Percentiles rank a stretch among this genome's conserved stretches.
These are phyloP conservation scores for Oxyura jamaicensis DNA, from an alignment of 2,113 vertebrate species.

Conservation along the genomic window DNA sequence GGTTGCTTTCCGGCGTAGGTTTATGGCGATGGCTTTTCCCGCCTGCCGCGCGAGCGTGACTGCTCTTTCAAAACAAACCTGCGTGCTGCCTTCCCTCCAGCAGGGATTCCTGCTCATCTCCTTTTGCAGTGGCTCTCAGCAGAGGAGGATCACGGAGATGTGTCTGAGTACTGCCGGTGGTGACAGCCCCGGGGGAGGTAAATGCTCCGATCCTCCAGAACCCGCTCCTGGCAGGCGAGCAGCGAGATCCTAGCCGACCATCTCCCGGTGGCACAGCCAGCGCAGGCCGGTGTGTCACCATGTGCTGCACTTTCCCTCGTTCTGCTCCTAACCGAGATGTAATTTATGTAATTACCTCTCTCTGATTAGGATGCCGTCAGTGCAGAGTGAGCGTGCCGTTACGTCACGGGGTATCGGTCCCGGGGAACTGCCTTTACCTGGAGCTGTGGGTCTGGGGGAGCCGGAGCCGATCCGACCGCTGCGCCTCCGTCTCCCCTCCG, in stretches of 20 bases:
- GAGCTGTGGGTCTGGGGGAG: background rate
- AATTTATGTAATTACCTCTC: background rate
- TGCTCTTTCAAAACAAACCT: background rate
- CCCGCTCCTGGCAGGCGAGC: background rate
- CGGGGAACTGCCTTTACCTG: background rate
- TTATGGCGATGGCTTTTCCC: background rate
- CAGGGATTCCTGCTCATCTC: background rate
- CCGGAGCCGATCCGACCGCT: background rate
- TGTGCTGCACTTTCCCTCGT: background rate
- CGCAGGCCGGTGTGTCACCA: background rate
- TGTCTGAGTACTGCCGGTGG: background rate
- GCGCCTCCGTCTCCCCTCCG: background rate
- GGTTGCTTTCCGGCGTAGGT: background rate
- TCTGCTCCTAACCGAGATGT: background rate
- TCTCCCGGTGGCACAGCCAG: background rate
- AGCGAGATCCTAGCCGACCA: background rate
- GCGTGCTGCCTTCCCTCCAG: background rate
- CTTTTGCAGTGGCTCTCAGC: background rate
- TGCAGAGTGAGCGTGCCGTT: background rate
- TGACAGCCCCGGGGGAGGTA: background rate
- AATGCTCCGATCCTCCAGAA: background rate
- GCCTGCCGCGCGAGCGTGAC: accelerated
- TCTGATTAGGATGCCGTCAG: background rate
- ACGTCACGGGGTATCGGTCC: background rate
- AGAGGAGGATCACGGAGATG: background rate